Percentiles rank a stretch among this genome's conserved stretches.
phyloP scores from a whole-genome alignment of 2,888 invertebrate species.

The Scaptomyza tumidula region DNA sequence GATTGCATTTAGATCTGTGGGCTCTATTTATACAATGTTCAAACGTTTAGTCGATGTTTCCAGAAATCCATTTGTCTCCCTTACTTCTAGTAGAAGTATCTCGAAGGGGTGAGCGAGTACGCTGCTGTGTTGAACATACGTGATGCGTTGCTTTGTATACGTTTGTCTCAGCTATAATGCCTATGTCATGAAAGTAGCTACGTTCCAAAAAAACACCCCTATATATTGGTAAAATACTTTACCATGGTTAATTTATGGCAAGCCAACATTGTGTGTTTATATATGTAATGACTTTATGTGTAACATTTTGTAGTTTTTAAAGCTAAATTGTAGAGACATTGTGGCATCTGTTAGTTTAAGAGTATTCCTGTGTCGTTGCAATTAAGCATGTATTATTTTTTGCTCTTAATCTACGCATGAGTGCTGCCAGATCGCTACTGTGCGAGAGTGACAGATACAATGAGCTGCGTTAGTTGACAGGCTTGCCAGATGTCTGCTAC shows the following conservation, averaged over 20 bases:
- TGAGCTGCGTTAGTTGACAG: neutral
- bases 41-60: slow-evolving; percentile 39
- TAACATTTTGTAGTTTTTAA: neutral
- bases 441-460: slow-evolving; percentile 13
- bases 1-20: slow-evolving; percentile 10
- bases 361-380: neutral
- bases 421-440: slow-evolving; percentile 13
- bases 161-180: neutral
- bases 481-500: slow-evolving; percentile 33
- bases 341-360: neutral
- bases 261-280: neutral
- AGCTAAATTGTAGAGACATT: neutral
- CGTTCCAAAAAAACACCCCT: neutral
- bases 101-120: slow-evolving; percentile 38
- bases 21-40: slow-evolving; percentile 58
- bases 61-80: slow-evolving; percentile 42
- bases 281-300: neutral
- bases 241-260: neutral
- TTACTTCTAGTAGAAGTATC: slow-evolving; percentile 11
- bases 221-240: neutral
- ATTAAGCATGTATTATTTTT: neutral
- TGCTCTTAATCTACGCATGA: neutral
- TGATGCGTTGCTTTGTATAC: slow-evolving; percentile 9
- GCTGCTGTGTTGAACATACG: slow-evolving; percentile 11
- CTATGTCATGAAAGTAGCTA: neutral